Percentiles rank a stretch among this genome's conserved stretches.
phyloP scores from a whole-genome alignment of 2,797 vertebrate species.

The Pelobates cultripes region DNA sequence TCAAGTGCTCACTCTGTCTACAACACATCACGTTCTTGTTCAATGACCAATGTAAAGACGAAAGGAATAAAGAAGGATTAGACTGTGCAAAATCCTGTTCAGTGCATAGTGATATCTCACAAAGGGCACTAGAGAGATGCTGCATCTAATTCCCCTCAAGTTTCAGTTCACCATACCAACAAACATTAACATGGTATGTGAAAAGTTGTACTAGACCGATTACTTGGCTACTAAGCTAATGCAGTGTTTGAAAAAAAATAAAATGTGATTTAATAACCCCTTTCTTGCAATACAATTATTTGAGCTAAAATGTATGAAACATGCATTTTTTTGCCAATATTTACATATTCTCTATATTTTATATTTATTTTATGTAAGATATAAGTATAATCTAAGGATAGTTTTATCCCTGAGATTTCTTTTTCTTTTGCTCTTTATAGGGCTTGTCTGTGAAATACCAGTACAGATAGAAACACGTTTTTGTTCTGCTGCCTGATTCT shows the following conservation, averaged over 20 bases:
- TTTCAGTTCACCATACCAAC: slow-evolving; percentile 13
- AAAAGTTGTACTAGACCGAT: slow-evolving; percentile 5
- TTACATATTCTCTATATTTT: neutral
- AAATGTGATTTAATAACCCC: neutral
- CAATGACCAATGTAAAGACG: slow-evolving; percentile 32
- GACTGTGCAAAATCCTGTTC: slow-evolving; percentile 49
- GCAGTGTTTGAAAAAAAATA: slow-evolving; percentile 3
- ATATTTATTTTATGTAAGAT: neutral
- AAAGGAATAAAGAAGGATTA: slow-evolving; percentile 47
- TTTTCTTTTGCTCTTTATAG: neutral
- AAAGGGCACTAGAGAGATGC: slow-evolving; percentile 29
- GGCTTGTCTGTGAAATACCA: slow-evolving; percentile 6
- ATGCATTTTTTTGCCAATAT: neutral
- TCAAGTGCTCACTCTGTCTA: slow-evolving; percentile 36
- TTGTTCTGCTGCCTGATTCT: neutral
- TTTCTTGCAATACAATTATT: neutral
- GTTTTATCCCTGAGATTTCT: slow-evolving; percentile 8
- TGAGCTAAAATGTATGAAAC: neutral
- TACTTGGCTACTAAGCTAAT: neutral
- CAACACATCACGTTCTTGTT: slow-evolving; percentile 37
- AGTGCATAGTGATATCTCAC: slow-evolving; percentile 29
- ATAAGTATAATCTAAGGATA: neutral
- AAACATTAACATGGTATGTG: neutral
- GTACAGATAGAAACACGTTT: neutral
- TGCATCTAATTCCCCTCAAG: slow-evolving; percentile 8